Conservation (phyloP, 2,797 vertebrate species). For the Chrosomus eos region DNA sequence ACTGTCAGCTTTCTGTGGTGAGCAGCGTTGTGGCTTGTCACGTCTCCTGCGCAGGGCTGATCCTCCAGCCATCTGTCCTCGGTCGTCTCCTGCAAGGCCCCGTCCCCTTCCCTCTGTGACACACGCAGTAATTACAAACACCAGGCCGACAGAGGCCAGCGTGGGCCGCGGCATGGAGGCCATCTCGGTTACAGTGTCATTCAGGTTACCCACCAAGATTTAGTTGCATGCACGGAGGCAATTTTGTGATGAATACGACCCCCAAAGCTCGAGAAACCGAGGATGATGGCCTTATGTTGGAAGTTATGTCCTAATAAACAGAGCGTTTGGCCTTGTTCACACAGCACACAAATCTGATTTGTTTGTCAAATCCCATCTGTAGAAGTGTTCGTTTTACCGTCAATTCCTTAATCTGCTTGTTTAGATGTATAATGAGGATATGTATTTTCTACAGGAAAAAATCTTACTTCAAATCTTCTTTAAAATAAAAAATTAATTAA, state of each 20-base stretch:
- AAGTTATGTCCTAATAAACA: slow-evolving; percentile 29
- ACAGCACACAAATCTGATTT: not conserved
- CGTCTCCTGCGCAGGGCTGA: slow-evolving; percentile 68
- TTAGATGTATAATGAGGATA: too few relatives aligned
- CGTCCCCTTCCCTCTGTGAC: slow-evolving; percentile 67
- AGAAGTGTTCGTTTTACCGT: not conserved
- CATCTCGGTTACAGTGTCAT: slow-evolving; percentile 52
- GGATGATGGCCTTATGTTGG: slow-evolving; percentile 24
- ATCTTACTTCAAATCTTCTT: too few relatives aligned
- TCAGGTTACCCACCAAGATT: slow-evolving; percentile 53
- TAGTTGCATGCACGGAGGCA: slow-evolving; percentile 44
- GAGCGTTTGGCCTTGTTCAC: slow-evolving; percentile 26
- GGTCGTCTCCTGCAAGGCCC: slow-evolving; percentile 66
- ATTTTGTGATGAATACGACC: slow-evolving; percentile 42
- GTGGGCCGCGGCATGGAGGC: slow-evolving; percentile 58
- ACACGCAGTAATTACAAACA: slow-evolving; percentile 70
- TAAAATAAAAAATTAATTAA: not conserved
- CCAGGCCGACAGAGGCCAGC: slow-evolving; percentile 56
- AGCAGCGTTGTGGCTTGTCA: slow-evolving; percentile 71
- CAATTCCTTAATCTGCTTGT: not conserved
- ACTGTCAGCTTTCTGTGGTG: slow-evolving; percentile 74
- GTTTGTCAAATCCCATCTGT: not conserved
- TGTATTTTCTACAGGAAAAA: too few relatives aligned
- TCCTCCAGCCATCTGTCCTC: slow-evolving; percentile 77
- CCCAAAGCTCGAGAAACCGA: slow-evolving; percentile 25